Conservation (phyloP, 2,113 vertebrate species). For the Calidris pygmaea region DNA sequence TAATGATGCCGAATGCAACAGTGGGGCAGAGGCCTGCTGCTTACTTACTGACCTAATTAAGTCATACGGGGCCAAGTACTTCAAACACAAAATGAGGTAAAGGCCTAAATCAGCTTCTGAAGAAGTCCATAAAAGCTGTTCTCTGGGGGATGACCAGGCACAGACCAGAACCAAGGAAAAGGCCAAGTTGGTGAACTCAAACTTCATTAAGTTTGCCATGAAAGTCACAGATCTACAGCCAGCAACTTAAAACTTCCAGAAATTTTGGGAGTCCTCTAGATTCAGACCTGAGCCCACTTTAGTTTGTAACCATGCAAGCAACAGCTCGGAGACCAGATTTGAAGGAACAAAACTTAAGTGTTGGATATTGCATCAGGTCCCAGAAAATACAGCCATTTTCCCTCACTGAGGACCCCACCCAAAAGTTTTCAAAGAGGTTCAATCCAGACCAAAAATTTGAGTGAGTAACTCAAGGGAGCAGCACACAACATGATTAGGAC, state of each 20-base stretch:
- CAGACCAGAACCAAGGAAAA: not conserved
- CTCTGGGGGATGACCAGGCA: not conserved
- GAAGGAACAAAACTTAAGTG: not conserved
- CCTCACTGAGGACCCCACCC: not conserved
- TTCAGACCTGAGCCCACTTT: not conserved
- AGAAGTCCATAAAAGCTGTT: not conserved
- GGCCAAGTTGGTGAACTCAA: not conserved
- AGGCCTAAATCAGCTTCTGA: not conserved
- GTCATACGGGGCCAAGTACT: not conserved
- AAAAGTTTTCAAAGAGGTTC: not conserved
- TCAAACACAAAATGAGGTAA: not conserved
- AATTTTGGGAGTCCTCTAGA: not conserved
- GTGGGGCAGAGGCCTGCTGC: slow-evolving; percentile 22
- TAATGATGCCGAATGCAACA: slow-evolving; percentile 59
- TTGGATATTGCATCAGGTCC: not conserved
- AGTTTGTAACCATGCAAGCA: not conserved
- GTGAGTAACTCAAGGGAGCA: not conserved
- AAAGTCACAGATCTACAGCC: not conserved
- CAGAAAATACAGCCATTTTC: not conserved
- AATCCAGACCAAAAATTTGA: not conserved
- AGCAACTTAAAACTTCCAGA: not conserved
- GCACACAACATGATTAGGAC: not conserved
- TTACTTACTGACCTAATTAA: slow-evolving; percentile 59
- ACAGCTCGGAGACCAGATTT: not conserved
- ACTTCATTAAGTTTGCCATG: not conserved